Conservation (phyloP, 2,888 invertebrate genomes). For the Amiota minor region DNA sequence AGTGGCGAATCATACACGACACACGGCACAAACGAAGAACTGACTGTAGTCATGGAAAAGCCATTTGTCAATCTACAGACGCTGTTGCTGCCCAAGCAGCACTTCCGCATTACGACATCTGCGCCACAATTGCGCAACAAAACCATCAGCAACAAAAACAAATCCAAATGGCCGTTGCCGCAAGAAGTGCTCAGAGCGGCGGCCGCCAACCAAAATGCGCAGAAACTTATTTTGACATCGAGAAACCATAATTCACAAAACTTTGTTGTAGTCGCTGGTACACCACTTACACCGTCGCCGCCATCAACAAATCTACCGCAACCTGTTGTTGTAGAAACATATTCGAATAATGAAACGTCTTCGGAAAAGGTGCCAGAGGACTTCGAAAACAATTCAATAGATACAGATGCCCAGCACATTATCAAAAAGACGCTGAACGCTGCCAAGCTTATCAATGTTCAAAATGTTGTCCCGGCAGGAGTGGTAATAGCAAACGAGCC, state of each 20-base stretch:
- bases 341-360: slow-evolving; percentile 67
- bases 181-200: slow-evolving; percentile 60
- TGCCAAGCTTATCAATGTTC: slow-evolving; percentile 30
- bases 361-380: slow-evolving; percentile 65
- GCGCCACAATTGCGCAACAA: slow-evolving; percentile 61
- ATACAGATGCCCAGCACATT: slow-evolving; percentile 64
- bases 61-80: slow-evolving; percentile 54
- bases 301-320: background rate
- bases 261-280: background rate
- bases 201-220: slow-evolving; percentile 43
- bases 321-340: slow-evolving; percentile 41
- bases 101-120: slow-evolving; percentile 52
- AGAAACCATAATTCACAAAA: background rate
- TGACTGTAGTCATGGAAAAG: slow-evolving; percentile 65
- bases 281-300: background rate
- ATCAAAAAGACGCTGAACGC: slow-evolving; percentile 34
- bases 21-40: slow-evolving; percentile 56
- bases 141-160: slow-evolving; percentile 65
- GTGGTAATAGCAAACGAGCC: slow-evolving; percentile 39
- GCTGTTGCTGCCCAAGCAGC: slow-evolving; percentile 42
- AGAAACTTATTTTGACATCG: slow-evolving; percentile 39
- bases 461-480: slow-evolving; percentile 28
- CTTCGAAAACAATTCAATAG: slow-evolving; percentile 72
- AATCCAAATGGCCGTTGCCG: slow-evolving; percentile 68
- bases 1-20: slow-evolving; percentile 30